Base-by-base conservation (phyloP, 2,797 vertebrate genomes). In the Silurus aristotelis region DNA sequence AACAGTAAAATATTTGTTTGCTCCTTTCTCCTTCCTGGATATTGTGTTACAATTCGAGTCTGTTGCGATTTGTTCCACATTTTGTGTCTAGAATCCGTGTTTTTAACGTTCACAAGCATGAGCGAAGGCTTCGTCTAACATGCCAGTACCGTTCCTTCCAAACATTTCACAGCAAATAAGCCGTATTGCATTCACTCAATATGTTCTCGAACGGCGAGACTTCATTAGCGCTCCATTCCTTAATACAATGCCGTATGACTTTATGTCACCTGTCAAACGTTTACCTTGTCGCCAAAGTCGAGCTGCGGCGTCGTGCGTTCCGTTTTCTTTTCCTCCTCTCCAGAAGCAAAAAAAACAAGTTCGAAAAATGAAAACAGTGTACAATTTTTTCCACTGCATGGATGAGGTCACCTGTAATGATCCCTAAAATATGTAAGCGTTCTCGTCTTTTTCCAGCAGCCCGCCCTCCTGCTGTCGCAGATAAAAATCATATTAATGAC, bases 401-500 rank as follows among this genome's bases (percentile, higher is more conserved):
- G 85, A 82, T 83, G 87, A 88, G 84, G 78, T 88, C 87, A 88
- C 81, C 83, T 85, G 58, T 78, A 85, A 86, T 86, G 87, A 88
- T 87, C 77, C 52, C 84, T 82, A 80, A 82, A 84, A 84, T 66
- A 86, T 70, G 83, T 80, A 87, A 81, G 68, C 56, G 17, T 80
- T 85, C 78, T 25, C 67, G 83, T 88, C 68, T 86, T 91, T 91
- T 92, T 93, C 90, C 48, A 52, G 48, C 48, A 10, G 48, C 48
- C 48, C 48, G 8, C 48, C 48, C 48, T 52, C 92, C 92, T 89
- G 88, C 89, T 88, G 86, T 86, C 84, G 78, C 84, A 76, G 87
- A 89, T 88, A 89, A 89, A 86, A 84, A 83, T 89, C 79, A 84
- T 84, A 88, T 88, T 89, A 89, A 89, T 89, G 89, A 80, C 79